Conservation (phyloP, 2,888 invertebrate genomes). For the Nomada hirtipes region DNA sequence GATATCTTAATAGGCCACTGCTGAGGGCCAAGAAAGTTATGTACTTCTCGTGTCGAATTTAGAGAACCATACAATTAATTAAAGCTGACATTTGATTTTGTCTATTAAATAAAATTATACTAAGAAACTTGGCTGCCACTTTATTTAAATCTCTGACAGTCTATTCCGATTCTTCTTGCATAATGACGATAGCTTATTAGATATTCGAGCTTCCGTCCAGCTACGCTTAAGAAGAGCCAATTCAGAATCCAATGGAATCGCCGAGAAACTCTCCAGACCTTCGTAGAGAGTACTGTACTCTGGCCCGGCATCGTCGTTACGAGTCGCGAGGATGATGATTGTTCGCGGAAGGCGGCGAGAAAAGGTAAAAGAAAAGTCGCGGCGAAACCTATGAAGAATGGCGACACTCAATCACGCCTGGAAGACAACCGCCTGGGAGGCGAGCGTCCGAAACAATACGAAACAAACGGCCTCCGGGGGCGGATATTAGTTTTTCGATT, state of each 20-base stretch:
- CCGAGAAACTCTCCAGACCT: background rate
- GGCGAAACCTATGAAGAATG: slow-evolving; percentile 80
- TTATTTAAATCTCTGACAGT: no score
- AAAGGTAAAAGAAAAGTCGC: slow-evolving; percentile 37
- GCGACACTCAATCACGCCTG: slow-evolving; percentile 83
- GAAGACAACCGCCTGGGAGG: slow-evolving; percentile 79
- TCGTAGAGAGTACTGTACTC: slow-evolving; percentile 1
- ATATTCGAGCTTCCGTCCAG: no score
- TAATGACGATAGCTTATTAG: no score
- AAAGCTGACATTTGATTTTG: no score
- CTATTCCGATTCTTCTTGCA: no score
- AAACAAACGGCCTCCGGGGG: slow-evolving; percentile 83
- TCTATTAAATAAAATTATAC: no score
- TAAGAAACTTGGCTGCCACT: no score
- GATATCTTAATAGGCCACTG: no score
- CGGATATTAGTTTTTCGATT: slow-evolving; percentile 85
- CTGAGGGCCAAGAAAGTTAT: no score
- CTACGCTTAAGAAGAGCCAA: background rate
- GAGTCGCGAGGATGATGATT: slow-evolving; percentile 55
- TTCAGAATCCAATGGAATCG: background rate
- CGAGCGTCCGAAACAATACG: slow-evolving; percentile 83
- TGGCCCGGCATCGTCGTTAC: slow-evolving; percentile 55
- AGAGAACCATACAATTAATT: no score
- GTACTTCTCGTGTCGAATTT: no score
- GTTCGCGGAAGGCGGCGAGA: slow-evolving; percentile 50